Evolutionary conservation across 1,140 invertebrate genomes (phyloP).

Genomic region (Drosophila trapezifrons): DNA sequence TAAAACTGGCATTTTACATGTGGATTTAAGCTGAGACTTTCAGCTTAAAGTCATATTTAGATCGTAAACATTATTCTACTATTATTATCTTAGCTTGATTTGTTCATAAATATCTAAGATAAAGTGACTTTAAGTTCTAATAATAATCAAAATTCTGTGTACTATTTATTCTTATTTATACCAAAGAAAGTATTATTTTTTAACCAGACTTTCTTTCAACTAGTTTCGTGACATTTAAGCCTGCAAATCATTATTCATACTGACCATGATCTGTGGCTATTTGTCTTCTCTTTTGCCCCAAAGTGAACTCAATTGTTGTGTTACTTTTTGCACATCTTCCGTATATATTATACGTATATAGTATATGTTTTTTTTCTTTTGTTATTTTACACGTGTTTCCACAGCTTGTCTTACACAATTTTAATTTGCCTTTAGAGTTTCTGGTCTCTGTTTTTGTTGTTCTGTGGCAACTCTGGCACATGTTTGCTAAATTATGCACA

Average conservation of each 20-base stretch:
- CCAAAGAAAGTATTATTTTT: no score
- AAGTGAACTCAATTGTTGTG: conserved; percentile 5
- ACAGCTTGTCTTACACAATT: conserved; percentile 39
- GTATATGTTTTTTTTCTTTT: conserved; percentile 12
- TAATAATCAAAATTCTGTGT: no score
- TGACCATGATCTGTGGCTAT: conserved; percentile 8
- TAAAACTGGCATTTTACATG: background rate
- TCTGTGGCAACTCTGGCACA: conserved; percentile 58
- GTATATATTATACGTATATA: background rate
- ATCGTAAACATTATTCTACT: no score
- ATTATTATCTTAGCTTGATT: no score
- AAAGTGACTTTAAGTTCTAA: no score
- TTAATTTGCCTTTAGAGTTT: conserved; percentile 33
- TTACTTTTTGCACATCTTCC: conserved; percentile 11
- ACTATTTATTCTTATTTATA: no score
- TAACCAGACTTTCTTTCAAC: background rate
- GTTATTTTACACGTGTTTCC: conserved; percentile 34
- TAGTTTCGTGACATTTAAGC: background rate
- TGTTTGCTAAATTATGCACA: conserved; percentile 74
- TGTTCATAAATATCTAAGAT: background rate
- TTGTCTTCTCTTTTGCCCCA: conserved; percentile 6
- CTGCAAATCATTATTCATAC: conserved; percentile 14
- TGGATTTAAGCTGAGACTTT: background rate
- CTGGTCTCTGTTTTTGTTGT: conserved; percentile 17
- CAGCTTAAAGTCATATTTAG: no score